Percentiles rank a stretch among this genome's conserved stretches.
Conservation (phyloP, 1,140 invertebrate species). For the Tetramorium parvispinum region DNA sequence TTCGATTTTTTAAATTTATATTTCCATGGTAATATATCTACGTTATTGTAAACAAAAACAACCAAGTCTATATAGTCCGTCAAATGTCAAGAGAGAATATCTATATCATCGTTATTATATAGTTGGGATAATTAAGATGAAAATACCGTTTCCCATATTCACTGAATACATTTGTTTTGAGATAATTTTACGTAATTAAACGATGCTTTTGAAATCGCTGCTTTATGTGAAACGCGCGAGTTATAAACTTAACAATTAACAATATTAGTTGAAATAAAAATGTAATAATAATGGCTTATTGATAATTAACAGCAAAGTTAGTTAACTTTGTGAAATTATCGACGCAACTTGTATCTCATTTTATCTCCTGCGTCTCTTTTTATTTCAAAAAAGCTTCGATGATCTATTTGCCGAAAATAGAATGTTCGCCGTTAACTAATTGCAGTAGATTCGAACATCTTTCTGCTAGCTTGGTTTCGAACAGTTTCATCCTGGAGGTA, state of each 20-base stretch:
- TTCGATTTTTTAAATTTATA: neutral
- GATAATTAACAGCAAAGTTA: neutral
- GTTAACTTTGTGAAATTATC: neutral
- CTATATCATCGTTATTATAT: neutral
- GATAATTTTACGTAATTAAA: slow-evolving; percentile 13
- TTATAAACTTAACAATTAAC: neutral
- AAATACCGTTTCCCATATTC: neutral
- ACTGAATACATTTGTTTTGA: neutral
- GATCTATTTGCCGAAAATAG: neutral
- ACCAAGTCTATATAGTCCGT: neutral
- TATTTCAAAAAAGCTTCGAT: neutral
- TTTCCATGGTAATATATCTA: neutral
- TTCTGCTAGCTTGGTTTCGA: slow-evolving; percentile 14
- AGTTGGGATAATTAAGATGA: neutral
- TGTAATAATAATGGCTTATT: neutral
- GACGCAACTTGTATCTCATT: neutral
- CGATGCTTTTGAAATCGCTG: neutral
- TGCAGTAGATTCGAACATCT: neutral
- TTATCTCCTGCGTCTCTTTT: neutral
- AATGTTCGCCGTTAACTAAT: neutral
- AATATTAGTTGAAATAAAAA: neutral
- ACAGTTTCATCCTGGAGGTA: slow-evolving; percentile 25
- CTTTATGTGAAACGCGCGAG: neutral
- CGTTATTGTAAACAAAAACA: neutral
- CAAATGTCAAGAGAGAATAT: neutral